Conservation (phyloP, 1,140 invertebrate species). For the Melanaphis sacchari region DNA sequence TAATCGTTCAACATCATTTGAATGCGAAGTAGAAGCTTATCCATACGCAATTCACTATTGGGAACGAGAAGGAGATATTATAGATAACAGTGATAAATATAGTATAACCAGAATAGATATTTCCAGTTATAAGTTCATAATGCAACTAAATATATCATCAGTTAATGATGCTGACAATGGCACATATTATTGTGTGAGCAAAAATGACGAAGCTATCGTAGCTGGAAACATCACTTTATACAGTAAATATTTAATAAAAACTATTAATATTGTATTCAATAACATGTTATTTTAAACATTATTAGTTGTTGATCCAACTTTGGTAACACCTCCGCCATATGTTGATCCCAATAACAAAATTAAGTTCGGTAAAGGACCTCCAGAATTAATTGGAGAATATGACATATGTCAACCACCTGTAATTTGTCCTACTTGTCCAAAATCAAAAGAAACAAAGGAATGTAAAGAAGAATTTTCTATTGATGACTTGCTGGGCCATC, state of each 20-base stretch:
- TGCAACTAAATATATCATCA: conserved; percentile 78
- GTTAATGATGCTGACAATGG: conserved; percentile 73
- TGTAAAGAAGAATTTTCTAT: conserved; percentile 70
- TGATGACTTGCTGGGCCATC: conserved; percentile 65
- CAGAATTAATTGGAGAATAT: conserved; percentile 64
- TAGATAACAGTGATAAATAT: conserved; percentile 73
- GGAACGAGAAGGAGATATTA: conserved; percentile 74
- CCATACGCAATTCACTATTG: conserved; percentile 86
- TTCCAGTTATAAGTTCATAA: conserved; percentile 65
- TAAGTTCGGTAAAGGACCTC: conserved; percentile 62
- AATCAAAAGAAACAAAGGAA: conserved; percentile 66
- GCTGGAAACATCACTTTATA: conserved; percentile 71
- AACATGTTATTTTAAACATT: conserved; percentile 21
- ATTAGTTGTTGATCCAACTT: conserved; percentile 65
- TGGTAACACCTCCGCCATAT: conserved; percentile 64
- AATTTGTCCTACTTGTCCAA: conserved; percentile 69
- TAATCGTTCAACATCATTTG: conserved; percentile 74
- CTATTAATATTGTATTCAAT: background rate
- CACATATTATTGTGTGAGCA: conserved; percentile 82
- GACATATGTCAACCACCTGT: conserved; percentile 71
- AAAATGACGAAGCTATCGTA: conserved; percentile 80
- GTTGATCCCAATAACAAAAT: conserved; percentile 47
- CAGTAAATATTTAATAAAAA: conserved; percentile 28
- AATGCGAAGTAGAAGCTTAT: conserved; percentile 88
- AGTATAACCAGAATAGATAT: conserved; percentile 65